A percentile compares a stretch with the other conserved stretches of the same genome.
These are phyloP conservation scores for Eristalis arbustorum DNA, from an alignment of 2,888 invertebrate genomes.

Conservation along the genomic window DNA sequence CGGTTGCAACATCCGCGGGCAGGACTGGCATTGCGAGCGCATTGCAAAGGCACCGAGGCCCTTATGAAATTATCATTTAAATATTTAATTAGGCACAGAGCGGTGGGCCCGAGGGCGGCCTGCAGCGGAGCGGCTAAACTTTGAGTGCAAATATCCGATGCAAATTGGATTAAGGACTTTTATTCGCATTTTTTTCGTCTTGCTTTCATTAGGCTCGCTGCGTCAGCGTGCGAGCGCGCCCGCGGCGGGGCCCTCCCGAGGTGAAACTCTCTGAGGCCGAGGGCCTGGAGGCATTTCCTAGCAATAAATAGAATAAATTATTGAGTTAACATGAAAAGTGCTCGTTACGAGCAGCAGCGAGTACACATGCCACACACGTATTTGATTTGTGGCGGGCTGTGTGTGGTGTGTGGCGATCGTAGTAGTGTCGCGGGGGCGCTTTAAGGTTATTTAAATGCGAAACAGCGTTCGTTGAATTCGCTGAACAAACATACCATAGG, in stretches of 20 bases:
- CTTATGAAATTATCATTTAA: constrained; percentile 70
- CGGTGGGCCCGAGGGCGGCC: neutral
- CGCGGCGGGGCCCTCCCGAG: neutral
- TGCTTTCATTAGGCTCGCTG: neutral
- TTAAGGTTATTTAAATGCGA: constrained; percentile 56
- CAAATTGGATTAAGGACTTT: constrained; percentile 69
- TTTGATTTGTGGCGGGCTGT: constrained; percentile 39
- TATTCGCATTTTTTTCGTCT: neutral
- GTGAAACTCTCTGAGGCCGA: neutral
- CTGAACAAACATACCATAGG: constrained; percentile 31
- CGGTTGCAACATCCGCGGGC: constrained; percentile 31
- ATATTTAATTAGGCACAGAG: constrained; percentile 63
- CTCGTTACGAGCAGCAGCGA: constrained; percentile 10
- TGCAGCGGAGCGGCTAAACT: constrained; percentile 31
- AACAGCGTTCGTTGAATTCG: constrained; percentile 36
- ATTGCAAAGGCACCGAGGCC: constrained; percentile 61
- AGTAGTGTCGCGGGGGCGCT: neutral
- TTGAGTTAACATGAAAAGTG: constrained; percentile 43
- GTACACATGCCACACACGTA: constrained; percentile 17
- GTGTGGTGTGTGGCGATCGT: neutral
- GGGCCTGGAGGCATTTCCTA: constrained; percentile 4
- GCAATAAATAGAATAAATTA: constrained; percentile 60
- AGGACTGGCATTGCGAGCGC: constrained; percentile 53
- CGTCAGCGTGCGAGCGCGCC: neutral
- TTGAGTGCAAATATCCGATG: constrained; percentile 61